Base-by-base conservation (phyloP, 2,113 vertebrate genomes). In the Peromyscus polionotus region DNA sequence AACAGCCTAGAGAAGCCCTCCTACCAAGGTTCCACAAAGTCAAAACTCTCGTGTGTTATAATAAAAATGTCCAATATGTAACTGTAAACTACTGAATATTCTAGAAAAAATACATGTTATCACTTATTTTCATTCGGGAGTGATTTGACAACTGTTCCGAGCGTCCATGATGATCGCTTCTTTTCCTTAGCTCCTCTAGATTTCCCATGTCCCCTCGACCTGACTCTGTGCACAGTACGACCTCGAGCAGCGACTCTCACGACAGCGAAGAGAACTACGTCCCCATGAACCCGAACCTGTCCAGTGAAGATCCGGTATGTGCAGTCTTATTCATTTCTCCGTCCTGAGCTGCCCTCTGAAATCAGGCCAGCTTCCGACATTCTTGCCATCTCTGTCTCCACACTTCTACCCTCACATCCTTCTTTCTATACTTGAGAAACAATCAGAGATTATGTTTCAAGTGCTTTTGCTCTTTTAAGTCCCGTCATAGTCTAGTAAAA, bases 221-320 rank as follows among this genome's bases (percentile, higher is more conserved):
- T 17, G 98, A 99, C 93, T 99, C 99, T 94, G 99, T 99, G 99
- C 99, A 99, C 98, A 99, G 99, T 98, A 99, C 99, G 96, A 99
- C 99, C 95, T 99, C 99, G 98, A 99, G 99, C 99, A 99, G 99
- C 97, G 99, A 99, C 98, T 99, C 99, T 1, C 99, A 99, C 13
- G 99, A 99, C 98, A 99, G 99, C 97, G 99, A 99, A 95, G 99
- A 99, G 98, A 99, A 99, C 99, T 99, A 99, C 98, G 99, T 99
- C 97, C 97, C 99, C 99, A 99, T 99, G 99, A 99, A 99, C 97
- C 98, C 99, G 98, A 99, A 99, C 99, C 99, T 99, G 97, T 98
- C 99, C 98, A 97, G 99, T 98, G 99, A 99, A 98, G 99, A 99
- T 98, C 98, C 99, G 98, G 99, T 99, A 99, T 98, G 99, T 99